Conservation (phyloP, 1,140 invertebrate genomes). For the Drosophila navojoa region DNA sequence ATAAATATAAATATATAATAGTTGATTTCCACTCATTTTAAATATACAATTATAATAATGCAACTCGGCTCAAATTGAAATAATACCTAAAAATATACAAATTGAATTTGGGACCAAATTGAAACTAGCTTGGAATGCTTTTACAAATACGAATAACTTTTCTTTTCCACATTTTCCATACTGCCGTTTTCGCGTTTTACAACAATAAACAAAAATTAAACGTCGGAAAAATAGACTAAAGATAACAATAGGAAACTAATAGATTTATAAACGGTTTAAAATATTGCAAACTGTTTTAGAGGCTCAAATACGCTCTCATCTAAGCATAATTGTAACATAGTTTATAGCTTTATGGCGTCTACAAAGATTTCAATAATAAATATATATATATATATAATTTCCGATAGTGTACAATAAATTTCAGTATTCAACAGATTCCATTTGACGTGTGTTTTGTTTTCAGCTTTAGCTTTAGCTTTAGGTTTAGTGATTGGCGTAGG, state of each 20-base stretch:
- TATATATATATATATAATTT: slow-evolving; percentile 26
- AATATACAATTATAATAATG: slow-evolving; percentile 36
- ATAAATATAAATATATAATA: slow-evolving; percentile 2
- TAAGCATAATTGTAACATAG: slow-evolving; percentile 43
- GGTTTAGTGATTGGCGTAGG: slow-evolving; percentile 71
- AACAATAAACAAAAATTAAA: slow-evolving; percentile 46
- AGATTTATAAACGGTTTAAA: slow-evolving; percentile 63
- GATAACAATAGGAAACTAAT: slow-evolving; percentile 46
- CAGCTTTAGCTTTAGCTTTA: slow-evolving; percentile 29
- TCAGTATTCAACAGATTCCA: slow-evolving; percentile 56
- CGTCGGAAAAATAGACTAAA: slow-evolving; percentile 36
- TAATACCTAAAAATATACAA: slow-evolving; percentile 76
- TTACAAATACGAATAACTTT: slow-evolving; percentile 58
- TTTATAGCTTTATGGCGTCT: slow-evolving; percentile 31
- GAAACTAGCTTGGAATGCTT: slow-evolving; percentile 74
- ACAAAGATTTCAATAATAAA: slow-evolving; percentile 1
- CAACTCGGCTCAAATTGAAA: slow-evolving; percentile 47
- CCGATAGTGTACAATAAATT: slow-evolving; percentile 35
- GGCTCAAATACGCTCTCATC: slow-evolving; percentile 40
- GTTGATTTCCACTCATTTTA: slow-evolving; percentile 40
- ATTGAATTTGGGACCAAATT: slow-evolving; percentile 77
- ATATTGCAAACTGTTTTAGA: slow-evolving; percentile 71
- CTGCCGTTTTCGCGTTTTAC: slow-evolving; percentile 28
- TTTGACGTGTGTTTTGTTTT: slow-evolving; percentile 36
- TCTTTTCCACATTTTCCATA: slow-evolving; percentile 6